Evolutionary conservation across 2,113 vertebrate species (phyloP), one percentile per base, ranked within the genome.

Genomic region (Strix uralensis): DNA sequence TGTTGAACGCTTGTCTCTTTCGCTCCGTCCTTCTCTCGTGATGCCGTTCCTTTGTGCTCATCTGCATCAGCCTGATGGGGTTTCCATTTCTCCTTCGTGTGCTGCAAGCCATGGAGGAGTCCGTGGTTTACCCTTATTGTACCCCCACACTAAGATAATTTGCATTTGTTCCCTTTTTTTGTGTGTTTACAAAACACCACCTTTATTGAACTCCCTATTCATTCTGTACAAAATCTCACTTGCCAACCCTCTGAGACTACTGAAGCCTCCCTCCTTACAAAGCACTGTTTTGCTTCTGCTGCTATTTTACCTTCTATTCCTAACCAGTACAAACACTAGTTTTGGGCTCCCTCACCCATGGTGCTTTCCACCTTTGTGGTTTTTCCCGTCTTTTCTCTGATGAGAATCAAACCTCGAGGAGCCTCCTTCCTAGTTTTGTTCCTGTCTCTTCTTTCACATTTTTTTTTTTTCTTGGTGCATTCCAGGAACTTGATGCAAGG

Each of bases 401-500:
- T 80, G 54, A 40, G 52, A 92, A 58, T 46, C 29, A 75, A 93
- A 87, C 14, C 30, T 79, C 1, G 1, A 81, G 70, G 40, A 90
- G 15, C 66, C 25, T 88, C 30, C 27, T 85, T 87, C 36, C 46
- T 25, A 29, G 13, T 85, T 87, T 89, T 57, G 36, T 66, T 94
- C 78, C 66, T 90, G 73, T 85, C 11, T 2, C 79, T 92, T 89
- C 83, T 92, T 89, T 87, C 70, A 52, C 30, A 18, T 3, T 47
- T 82, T 77, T 74, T 79, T 67, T 81, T 80, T 62, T 40, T 8
- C n/a, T 63, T 0, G 0, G 20, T 12, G 19, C 61, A 81, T 97
- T 96, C 89, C 95, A 89, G 86, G 89, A 89, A 94, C 84, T 93
- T 54, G 44, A 72, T 72, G 84, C 78, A 73, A 85, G 78, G 32